phyloP scores from a whole-genome alignment of 2,113 vertebrate species.

The Peromyscus californicus region DNA sequence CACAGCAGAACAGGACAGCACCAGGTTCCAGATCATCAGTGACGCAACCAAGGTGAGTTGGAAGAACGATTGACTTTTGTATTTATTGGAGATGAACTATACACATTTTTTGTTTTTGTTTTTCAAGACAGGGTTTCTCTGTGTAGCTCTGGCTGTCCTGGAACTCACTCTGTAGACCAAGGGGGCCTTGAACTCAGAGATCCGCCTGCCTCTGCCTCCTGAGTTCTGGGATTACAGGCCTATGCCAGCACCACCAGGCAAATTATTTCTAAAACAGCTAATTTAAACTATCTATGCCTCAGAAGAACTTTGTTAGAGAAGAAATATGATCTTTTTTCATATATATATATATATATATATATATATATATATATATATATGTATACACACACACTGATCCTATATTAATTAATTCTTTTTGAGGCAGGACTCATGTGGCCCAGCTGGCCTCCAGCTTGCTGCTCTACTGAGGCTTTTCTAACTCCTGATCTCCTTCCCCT shows the following conservation, averaged over 20 bases:
- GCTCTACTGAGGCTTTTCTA: background rate
- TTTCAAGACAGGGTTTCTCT: background rate
- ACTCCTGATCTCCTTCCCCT: background rate
- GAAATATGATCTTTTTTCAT: slow-evolving; percentile 10
- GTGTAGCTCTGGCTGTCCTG: background rate
- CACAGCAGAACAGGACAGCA: slow-evolving; percentile 87
- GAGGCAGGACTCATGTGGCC: background rate
- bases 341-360: background rate
- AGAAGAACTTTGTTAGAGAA: slow-evolving; percentile 51
- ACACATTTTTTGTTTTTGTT: background rate
- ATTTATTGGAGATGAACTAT: slow-evolving; percentile 54
- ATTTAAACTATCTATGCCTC: slow-evolving; percentile 58
- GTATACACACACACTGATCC: background rate
- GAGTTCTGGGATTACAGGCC: background rate
- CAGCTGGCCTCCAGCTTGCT: background rate
- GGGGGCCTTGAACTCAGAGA: too few species aligned
- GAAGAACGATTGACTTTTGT: slow-evolving; percentile 1
- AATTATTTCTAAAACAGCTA: slow-evolving; percentile 27
- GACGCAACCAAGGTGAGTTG: slow-evolving; percentile 87
- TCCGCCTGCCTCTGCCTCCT: background rate
- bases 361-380: too few species aligned
- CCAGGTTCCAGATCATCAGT: slow-evolving; percentile 88
- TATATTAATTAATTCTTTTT: background rate
- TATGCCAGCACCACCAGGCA: background rate
- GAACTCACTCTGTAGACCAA: too few species aligned